A percentile compares a stretch with the other conserved stretches of the same genome.
phyloP scores from a whole-genome alignment of 2,888 invertebrate genomes.

The Mythimna pallens region DNA sequence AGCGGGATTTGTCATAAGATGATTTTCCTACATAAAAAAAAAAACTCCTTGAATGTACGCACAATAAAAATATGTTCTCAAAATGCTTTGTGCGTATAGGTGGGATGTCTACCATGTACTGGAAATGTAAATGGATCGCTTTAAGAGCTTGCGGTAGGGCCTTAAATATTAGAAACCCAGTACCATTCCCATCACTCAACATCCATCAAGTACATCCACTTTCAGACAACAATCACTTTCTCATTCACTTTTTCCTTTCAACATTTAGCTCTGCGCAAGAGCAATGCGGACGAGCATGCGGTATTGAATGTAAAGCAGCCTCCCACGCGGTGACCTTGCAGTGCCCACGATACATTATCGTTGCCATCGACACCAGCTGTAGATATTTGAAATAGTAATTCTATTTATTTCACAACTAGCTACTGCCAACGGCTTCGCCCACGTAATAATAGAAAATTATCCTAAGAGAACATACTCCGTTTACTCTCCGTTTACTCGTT shows the following conservation, averaged over 20 bases:
- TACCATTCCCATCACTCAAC: background rate
- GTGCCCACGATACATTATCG: slow-evolving; percentile 19
- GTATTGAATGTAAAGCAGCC: slow-evolving; percentile 61
- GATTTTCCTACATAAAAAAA: too few species aligned
- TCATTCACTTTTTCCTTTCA: slow-evolving; percentile 26
- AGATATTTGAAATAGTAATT: background rate
- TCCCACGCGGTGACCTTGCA: slow-evolving; percentile 57
- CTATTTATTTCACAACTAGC: background rate
- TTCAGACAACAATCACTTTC: slow-evolving; percentile 33
- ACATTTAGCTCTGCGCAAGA: slow-evolving; percentile 30
- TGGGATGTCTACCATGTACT: too few species aligned
- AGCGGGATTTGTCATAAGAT: too few species aligned
- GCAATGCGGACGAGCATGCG: slow-evolving; percentile 17
- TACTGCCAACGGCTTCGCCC: too few species aligned
- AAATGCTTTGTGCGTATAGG: too few species aligned
- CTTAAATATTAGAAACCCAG: background rate
- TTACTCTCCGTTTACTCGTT: too few species aligned
- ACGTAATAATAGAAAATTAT: too few species aligned
- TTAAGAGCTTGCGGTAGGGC: too few species aligned
- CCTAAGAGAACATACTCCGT: too few species aligned
- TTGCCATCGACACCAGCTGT: slow-evolving; percentile 8
- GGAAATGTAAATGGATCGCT: too few species aligned
- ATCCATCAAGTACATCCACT: background rate
- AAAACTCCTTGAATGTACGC: too few species aligned
- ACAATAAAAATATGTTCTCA: too few species aligned